These are phyloP conservation scores for Rhimphoctona megacephalus DNA, from an alignment of 2,888 invertebrate species.

Conservation along the genomic window DNA sequence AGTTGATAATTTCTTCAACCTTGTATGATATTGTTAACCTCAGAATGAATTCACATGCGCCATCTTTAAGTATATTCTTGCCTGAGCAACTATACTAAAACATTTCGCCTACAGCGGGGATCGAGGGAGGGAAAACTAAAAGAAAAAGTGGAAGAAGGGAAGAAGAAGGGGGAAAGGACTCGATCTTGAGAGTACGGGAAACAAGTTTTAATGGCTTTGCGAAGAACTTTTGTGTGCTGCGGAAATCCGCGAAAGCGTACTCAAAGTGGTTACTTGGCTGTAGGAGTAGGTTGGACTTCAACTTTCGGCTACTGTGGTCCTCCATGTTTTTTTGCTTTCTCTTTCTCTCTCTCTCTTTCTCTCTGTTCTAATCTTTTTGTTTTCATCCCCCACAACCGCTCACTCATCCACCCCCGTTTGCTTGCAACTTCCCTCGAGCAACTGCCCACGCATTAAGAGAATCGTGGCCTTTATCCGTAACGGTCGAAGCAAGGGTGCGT, in stretches of 20 bases:
- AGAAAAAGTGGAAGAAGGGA: slow-evolving; percentile 13
- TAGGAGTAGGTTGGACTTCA: slow-evolving; percentile 36
- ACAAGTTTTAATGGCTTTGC: slow-evolving; percentile 68
- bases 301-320: slow-evolving; percentile 54
- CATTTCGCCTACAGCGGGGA: slow-evolving; percentile 36
- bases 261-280: slow-evolving; percentile 63
- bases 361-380: slow-evolving; percentile 1
- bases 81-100: slow-evolving; percentile 22
- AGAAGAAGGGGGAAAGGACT: slow-evolving; percentile 24
- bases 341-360: slow-evolving; percentile 51
- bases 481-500: slow-evolving; percentile 58
- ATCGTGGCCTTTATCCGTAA: slow-evolving; percentile 42
- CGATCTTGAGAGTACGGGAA: slow-evolving; percentile 50
- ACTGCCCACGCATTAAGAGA: slow-evolving; percentile 25
- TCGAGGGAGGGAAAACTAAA: not conserved
- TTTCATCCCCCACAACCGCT: slow-evolving; percentile 35
- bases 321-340: slow-evolving; percentile 55
- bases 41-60: slow-evolving; percentile 52
- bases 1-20: slow-evolving; percentile 55
- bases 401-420: slow-evolving; percentile 46
- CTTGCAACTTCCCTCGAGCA: slow-evolving; percentile 51
- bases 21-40: slow-evolving; percentile 50
- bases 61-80: slow-evolving; percentile 38
- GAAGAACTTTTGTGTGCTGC: slow-evolving; percentile 68
- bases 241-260: slow-evolving; percentile 70